Conservation (phyloP, 2,888 invertebrate genomes). For the Rutpela maculata region DNA sequence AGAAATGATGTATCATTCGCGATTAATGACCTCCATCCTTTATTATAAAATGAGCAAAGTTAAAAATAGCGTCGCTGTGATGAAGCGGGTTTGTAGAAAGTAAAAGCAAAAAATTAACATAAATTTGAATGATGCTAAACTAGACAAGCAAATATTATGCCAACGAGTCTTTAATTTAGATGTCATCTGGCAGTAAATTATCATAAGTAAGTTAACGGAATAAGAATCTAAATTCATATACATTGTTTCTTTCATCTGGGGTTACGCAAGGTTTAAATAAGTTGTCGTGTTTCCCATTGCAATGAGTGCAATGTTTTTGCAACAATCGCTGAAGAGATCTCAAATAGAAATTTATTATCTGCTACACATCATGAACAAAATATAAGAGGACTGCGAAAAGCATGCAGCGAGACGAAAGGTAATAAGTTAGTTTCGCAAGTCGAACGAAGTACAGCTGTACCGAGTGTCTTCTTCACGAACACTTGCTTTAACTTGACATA, state of each 20-base stretch:
- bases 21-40: conserved; percentile 19
- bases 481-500: not conserved
- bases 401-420: not conserved
- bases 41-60: not conserved
- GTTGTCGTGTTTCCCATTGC: conserved; percentile 40
- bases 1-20: conserved; percentile 2
- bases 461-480: not conserved
- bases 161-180: conserved; percentile 29
- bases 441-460: not conserved
- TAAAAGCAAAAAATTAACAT: conserved; percentile 42
- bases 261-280: conserved; percentile 22
- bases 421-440: not conserved
- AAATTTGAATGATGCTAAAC: conserved; percentile 30
- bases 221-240: conserved; percentile 33
- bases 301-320: conserved; percentile 17
- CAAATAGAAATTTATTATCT: not conserved
- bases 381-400: not conserved
- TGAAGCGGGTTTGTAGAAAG: conserved; percentile 25
- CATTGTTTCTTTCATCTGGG: conserved; percentile 25
- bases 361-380: not conserved
- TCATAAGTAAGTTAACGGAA: conserved; percentile 36
- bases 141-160: not conserved
- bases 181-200: conserved; percentile 42
- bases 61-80: conserved; percentile 5
- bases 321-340: conserved; percentile 7